phyloP scores from a whole-genome alignment of 2,113 vertebrate genomes.

The Columba livia region DNA sequence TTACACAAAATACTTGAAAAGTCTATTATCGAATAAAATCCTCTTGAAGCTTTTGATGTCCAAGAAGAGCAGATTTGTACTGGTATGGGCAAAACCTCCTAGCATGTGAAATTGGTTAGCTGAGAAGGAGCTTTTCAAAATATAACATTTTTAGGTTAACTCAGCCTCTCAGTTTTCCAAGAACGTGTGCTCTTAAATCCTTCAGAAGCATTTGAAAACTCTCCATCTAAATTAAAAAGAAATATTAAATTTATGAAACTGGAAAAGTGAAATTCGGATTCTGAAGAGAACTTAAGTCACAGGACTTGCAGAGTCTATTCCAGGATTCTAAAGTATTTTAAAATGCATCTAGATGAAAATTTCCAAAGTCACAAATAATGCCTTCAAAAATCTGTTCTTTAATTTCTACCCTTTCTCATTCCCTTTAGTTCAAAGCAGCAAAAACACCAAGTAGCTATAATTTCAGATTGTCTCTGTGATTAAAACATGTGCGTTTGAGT shows the following conservation, averaged over 20 bases:
- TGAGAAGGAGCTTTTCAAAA: not conserved
- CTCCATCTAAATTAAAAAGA: not conserved
- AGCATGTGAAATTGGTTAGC: not conserved
- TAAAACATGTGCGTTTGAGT: not conserved
- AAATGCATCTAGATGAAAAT: not conserved
- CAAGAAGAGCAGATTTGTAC: not conserved
- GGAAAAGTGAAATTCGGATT: not conserved
- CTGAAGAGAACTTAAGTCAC: not conserved
- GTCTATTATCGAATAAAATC: slow-evolving; percentile 4
- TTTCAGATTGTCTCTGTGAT: not conserved
- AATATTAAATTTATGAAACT: not conserved
- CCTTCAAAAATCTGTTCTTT: not conserved
- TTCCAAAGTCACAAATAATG: not conserved
- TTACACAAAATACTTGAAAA: not conserved
- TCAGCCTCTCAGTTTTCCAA: not conserved
- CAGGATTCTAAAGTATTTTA: not conserved
- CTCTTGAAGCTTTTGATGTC: not conserved
- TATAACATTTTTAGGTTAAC: not conserved
- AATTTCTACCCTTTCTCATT: not conserved
- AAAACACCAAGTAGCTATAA: not conserved
- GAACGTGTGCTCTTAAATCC: not conserved
- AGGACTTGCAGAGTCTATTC: not conserved
- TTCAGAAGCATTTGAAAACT: not conserved
- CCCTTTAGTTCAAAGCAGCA: not conserved
- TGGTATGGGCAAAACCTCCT: not conserved